Conservation (phyloP, 2,797 vertebrate genomes). For the Toxotes lorentzi region DNA sequence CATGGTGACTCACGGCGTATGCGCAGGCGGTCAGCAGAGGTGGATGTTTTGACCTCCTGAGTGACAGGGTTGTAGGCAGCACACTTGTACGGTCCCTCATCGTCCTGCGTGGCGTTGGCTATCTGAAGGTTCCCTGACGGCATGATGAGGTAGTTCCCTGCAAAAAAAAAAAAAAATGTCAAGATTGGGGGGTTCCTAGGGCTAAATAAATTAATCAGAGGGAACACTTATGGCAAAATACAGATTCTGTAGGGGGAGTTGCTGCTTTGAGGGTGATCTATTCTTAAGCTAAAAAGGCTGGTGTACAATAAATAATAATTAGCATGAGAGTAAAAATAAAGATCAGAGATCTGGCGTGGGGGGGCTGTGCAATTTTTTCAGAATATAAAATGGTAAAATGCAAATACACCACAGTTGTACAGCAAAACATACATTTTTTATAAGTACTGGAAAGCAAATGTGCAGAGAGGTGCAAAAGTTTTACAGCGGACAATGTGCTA, state of each 20-base stretch:
- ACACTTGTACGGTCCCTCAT: slow-evolving; percentile 96
- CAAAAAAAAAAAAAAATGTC: slow-evolving; percentile 6
- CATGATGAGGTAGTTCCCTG: slow-evolving; percentile 99
- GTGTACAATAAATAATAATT: too few relatives aligned
- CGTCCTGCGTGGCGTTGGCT: slow-evolving; percentile 94
- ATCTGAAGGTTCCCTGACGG: slow-evolving; percentile 98
- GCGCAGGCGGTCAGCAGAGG: slow-evolving; percentile 92
- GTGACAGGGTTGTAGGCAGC: slow-evolving; percentile 98
- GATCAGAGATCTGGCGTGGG: background rate
- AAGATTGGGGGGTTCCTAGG: background rate
- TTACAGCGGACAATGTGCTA: background rate
- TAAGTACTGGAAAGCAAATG: background rate
- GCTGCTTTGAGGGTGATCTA: background rate
- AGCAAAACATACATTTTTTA: background rate
- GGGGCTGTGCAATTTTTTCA: background rate
- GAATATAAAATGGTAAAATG: background rate
- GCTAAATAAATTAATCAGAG: slow-evolving; percentile 1
- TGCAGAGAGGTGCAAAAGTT: background rate
- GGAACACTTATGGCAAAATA: too few relatives aligned
- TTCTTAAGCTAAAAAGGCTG: background rate
- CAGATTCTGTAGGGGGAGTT: background rate
- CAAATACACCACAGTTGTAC: background rate
- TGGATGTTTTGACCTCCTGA: slow-evolving; percentile 96
- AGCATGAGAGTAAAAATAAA: background rate
- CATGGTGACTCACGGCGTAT: slow-evolving; percentile 90